phyloP scores from a whole-genome alignment of 2,888 invertebrate genomes.

The Oscheius sp. region DNA sequence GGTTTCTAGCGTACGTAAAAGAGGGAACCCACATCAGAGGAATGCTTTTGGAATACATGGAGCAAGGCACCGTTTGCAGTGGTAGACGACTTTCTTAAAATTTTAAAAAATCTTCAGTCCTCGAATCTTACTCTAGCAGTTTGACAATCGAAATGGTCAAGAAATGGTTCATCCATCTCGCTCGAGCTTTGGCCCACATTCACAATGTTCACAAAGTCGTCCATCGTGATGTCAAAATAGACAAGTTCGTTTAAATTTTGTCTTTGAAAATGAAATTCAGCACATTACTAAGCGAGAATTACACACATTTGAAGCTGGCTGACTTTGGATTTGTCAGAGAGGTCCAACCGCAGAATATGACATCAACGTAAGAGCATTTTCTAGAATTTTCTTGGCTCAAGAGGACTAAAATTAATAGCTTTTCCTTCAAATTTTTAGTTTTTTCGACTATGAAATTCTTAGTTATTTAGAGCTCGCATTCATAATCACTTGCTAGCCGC shows the following conservation, averaged over 20 bases:
- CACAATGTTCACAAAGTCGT: neutral
- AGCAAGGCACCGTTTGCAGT: neutral
- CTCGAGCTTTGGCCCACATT: neutral
- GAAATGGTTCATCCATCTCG: neutral
- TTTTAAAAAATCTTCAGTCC: no score
- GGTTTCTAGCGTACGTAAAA: neutral
- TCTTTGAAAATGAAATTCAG: neutral
- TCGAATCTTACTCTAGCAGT: no score
- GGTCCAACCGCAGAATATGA: no score
- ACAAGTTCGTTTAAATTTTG: neutral
- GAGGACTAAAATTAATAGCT: no score
- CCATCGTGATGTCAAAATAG: neutral
- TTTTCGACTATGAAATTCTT: no score
- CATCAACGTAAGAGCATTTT: no score
- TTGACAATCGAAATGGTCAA: no score
- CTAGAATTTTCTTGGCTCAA: no score
- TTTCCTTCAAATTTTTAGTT: no score
- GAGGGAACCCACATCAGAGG: neutral
- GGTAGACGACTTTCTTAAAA: neutral
- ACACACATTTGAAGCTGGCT: neutral
- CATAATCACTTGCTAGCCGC: no score
- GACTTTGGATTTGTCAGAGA: neutral
- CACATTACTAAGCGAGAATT: neutral
- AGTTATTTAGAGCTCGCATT: no score
- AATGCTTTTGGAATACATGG: neutral